Evolutionary conservation across 2,888 invertebrate species (phyloP).

Genomic region (Andrena marginata): DNA sequence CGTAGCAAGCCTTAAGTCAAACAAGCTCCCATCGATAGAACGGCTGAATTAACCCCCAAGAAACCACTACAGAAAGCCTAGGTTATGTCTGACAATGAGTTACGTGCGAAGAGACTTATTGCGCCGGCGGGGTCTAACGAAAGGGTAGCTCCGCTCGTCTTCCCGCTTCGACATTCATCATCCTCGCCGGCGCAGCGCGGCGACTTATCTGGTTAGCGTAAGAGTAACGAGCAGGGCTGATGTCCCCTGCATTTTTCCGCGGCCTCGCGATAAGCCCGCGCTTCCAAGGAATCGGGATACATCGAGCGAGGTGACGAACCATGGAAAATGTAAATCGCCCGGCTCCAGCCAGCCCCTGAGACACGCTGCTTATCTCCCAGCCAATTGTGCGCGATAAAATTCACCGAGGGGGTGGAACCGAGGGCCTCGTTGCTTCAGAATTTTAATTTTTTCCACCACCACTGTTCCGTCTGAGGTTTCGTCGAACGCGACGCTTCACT

Average conservation of each 20-base stretch:
- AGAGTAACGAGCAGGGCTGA: slow-evolving; percentile 66
- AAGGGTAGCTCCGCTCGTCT: slow-evolving; percentile 32
- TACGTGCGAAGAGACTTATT: background rate
- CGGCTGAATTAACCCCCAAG: slow-evolving; percentile 2
- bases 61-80: background rate
- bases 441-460: slow-evolving; percentile 4
- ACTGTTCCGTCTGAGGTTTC: slow-evolving; percentile 12
- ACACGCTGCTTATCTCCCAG: background rate
- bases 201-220: slow-evolving; percentile 82
- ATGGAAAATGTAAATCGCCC: slow-evolving; percentile 18
- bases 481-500: slow-evolving; percentile 4
- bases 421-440: background rate
- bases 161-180: slow-evolving; percentile 35
- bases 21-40: background rate
- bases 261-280: slow-evolving; percentile 1
- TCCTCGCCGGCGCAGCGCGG: background rate
- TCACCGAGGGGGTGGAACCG: background rate
- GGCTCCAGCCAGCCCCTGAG: background rate
- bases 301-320: background rate
- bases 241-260: slow-evolving; percentile 4
- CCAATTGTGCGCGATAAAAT: slow-evolving; percentile 22
- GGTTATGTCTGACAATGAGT: no score
- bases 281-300: slow-evolving; percentile 14
- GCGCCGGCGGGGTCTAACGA: background rate
- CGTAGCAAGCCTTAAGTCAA: background rate